Conservation (phyloP, 2,797 vertebrate genomes). For the Tokudaia muenninki region DNA sequence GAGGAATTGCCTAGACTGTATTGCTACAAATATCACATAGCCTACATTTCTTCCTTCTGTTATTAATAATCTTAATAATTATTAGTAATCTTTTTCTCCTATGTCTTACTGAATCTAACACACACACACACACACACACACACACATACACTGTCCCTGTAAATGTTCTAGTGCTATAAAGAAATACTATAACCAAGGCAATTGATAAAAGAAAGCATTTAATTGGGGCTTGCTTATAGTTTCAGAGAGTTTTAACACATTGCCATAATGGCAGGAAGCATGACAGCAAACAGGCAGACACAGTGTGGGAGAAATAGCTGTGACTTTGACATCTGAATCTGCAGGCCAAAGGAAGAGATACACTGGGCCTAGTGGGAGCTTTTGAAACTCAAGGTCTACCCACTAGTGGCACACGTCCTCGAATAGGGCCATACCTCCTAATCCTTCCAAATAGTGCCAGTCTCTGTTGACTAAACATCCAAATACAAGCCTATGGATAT, state of each 20-base stretch:
- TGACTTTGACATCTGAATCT: neutral
- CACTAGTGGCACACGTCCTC: neutral
- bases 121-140: neutral
- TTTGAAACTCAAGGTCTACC: neutral
- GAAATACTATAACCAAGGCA: neutral
- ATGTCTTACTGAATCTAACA: neutral
- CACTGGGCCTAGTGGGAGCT: neutral
- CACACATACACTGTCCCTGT: neutral
- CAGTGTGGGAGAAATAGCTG: neutral
- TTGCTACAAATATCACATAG: constrained; percentile 12
- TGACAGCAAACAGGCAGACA: neutral
- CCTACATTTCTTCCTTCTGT: neutral
- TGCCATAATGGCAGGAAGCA: neutral
- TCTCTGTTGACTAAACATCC: neutral
- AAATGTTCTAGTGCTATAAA: neutral
- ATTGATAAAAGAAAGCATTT: neutral
- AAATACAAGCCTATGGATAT: neutral
- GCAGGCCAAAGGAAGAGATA: neutral
- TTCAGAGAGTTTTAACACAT: neutral
- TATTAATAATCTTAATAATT: neutral
- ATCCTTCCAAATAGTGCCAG: neutral
- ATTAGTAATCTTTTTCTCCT: constrained; percentile 1
- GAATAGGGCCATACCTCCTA: neutral
- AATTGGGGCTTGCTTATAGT: neutral
- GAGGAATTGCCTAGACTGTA: neutral